Conservation (phyloP, 2,113 vertebrate species). For the Engystomops pustulosus region DNA sequence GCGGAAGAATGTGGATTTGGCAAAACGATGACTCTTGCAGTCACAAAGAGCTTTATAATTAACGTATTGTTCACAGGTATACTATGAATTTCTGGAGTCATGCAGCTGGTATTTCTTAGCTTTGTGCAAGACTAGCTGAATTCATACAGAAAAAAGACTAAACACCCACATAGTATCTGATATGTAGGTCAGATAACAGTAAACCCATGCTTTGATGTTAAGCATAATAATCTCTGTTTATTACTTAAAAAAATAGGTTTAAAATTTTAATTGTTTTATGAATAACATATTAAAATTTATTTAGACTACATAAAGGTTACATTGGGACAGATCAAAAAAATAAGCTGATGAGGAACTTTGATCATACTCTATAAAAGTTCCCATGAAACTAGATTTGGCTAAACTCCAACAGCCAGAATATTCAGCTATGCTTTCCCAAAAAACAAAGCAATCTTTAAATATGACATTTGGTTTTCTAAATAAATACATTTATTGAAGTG, state of each 20-base stretch:
- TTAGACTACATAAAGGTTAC: not conserved
- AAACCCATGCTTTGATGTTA: not conserved
- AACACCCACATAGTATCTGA: conserved; percentile 40
- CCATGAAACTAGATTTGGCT: not conserved
- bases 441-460: not conserved
- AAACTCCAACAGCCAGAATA: not conserved
- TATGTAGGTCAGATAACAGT: conserved; percentile 51
- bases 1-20: conserved; percentile 36
- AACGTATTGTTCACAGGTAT: not conserved
- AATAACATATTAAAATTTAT: not conserved
- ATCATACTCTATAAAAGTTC: too few species aligned
- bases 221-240: not conserved
- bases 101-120: not conserved
- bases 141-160: conserved; percentile 4
- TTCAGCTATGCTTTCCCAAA: too few species aligned
- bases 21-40: conserved; percentile 13
- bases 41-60: conserved; percentile 2
- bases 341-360: too few species aligned
- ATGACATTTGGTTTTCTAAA: not conserved
- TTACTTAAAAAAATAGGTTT: not conserved
- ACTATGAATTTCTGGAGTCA: not conserved
- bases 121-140: not conserved
- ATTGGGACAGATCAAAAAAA: not conserved
- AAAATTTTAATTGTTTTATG: not conserved
- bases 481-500: not conserved